Conservation (phyloP, 2,888 invertebrate genomes). For the Camponotus fellah region DNA sequence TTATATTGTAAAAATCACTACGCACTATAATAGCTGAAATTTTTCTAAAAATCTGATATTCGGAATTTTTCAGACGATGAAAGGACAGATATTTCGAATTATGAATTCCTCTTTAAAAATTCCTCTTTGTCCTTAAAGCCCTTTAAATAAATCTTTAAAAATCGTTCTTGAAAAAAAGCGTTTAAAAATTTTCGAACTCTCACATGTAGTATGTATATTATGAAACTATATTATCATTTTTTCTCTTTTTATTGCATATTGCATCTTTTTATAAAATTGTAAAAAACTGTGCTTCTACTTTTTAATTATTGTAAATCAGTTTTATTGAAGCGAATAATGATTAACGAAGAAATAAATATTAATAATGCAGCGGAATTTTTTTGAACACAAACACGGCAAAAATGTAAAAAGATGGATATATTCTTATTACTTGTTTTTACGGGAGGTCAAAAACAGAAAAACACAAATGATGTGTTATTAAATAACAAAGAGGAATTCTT, state of each 20-base stretch:
- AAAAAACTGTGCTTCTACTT: background rate
- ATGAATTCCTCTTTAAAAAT: background rate
- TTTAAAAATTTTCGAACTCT: background rate
- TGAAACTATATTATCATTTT: background rate
- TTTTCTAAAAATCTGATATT: background rate
- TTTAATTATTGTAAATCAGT: background rate
- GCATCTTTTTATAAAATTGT: background rate
- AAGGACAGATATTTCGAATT: background rate
- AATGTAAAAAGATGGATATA: background rate
- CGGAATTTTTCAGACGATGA: background rate
- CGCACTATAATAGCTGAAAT: background rate
- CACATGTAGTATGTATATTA: background rate
- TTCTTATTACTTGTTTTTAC: background rate
- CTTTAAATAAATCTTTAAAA: background rate
- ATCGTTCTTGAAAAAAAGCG: background rate
- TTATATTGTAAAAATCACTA: background rate
- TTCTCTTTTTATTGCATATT: background rate
- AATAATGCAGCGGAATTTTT: background rate
- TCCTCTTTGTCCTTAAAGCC: background rate
- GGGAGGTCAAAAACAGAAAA: background rate
- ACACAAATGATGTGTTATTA: background rate
- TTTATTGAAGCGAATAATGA: background rate
- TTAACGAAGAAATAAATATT: background rate
- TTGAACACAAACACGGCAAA: background rate
- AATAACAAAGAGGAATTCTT: background rate